Evolutionary conservation across 2,113 vertebrate species (phyloP).

Genomic region (Charadrius vociferus): DNA sequence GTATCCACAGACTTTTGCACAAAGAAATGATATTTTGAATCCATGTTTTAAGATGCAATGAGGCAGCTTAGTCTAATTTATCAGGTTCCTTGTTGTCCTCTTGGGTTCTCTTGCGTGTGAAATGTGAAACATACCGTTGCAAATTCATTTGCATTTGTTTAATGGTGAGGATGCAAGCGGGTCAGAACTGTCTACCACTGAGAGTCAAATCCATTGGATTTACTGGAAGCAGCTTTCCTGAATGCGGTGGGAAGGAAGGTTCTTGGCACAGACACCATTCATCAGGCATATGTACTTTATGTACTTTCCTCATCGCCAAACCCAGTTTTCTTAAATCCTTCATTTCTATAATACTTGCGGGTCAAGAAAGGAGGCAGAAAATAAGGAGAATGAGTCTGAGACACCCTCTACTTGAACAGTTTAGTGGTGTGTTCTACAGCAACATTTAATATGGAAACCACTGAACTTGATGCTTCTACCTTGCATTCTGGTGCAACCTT

Average conservation of each 20-base stretch:
- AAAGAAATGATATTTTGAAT: neutral
- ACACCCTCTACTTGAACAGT: neutral
- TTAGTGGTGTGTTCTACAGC: neutral
- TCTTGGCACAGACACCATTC: neutral
- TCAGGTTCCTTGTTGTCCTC: neutral
- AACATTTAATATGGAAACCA: neutral
- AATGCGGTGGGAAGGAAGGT: neutral
- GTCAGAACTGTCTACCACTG: neutral
- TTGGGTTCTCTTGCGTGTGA: neutral
- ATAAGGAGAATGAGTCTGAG: neutral
- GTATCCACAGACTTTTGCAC: neutral
- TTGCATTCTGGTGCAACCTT: neutral
- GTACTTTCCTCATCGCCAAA: neutral
- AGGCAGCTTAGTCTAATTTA: neutral
- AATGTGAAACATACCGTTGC: neutral
- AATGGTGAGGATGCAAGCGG: neutral
- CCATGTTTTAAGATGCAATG: rapidly evolving
- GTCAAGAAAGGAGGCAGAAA: neutral
- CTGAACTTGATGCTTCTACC: neutral
- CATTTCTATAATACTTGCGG: neutral
- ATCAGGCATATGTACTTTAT: neutral
- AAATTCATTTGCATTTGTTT: neutral
- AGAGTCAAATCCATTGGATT: neutral
- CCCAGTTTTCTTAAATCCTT: neutral
- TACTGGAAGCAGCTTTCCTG: neutral